These are phyloP conservation scores for Cryptophagus acutangulus DNA, from an alignment of 2,888 invertebrate genomes.

Conservation along the genomic window DNA sequence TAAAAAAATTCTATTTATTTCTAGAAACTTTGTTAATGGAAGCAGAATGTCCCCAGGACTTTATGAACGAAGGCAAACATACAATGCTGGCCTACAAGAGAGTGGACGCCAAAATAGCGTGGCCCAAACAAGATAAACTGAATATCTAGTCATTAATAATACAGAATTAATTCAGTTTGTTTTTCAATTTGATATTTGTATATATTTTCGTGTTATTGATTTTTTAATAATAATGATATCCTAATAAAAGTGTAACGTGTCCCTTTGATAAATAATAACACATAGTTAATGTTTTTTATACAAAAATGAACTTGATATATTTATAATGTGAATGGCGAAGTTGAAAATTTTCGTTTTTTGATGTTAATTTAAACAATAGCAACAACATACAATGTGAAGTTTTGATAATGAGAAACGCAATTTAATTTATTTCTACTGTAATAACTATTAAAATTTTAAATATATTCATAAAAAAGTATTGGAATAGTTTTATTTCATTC, in stretches of 20 bases:
- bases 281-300: constrained; percentile 5
- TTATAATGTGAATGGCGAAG: too few relatives aligned
- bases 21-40: constrained; percentile 85
- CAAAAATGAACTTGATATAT: too few relatives aligned
- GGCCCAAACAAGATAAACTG: constrained; percentile 65
- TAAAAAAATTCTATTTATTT: constrained; percentile 36
- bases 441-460: constrained; percentile 3
- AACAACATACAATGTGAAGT: constrained; percentile 6
- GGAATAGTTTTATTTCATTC: too few relatives aligned
- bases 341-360: not conserved
- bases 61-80: constrained; percentile 74
- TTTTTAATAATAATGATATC: too few relatives aligned
- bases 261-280: too few relatives aligned
- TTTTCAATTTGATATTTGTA: constrained; percentile 10
- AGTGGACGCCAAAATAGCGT: constrained; percentile 94
- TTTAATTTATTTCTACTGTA: constrained; percentile 18
- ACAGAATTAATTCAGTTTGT: constrained; percentile 12
- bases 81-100: constrained; percentile 93
- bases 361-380: not conserved
- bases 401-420: constrained; percentile 18
- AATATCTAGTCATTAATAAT: constrained; percentile 33
- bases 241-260: too few relatives aligned
- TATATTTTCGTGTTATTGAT: constrained; percentile 4
- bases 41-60: constrained; percentile 84
- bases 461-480: constrained; percentile 3